Evolutionary conservation across 2,797 vertebrate species (phyloP), one percentile per base, ranked within the genome.

Genomic region (Heliangelus exortis): DNA sequence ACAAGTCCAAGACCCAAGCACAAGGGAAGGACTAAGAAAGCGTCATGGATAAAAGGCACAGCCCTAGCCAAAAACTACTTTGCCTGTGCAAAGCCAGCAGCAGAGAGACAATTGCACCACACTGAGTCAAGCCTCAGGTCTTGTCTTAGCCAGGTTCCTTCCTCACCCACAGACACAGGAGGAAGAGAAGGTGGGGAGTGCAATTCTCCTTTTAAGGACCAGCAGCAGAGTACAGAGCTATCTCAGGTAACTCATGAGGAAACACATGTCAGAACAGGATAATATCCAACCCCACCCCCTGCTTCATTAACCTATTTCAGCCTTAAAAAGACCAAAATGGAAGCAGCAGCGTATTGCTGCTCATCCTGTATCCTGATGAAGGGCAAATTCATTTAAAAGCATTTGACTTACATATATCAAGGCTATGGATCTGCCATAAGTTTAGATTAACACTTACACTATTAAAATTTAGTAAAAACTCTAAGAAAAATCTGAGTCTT

Each of bases 201-300:
- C 29, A 66, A 7, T 14, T 89, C 48, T 83, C 67, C 61, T 61
- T 45, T 26, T 15, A 22, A 43, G 75, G 33, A 20, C 5, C 3
- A n/a, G 63, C 39, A 58, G 75, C 57, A 8, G 1, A 1, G 57
- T 2, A 14, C 29, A 23, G 63, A 68, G 45, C 29, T 21, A 50
- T 50, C 43, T 5, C 10, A 7, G 50, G 57, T 5, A 51, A 15
- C 18, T 18, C 29, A 33, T 6, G 0, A 1, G 29, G 75, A 83
- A 61, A 34, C 29, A 4, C 31, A 8, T 20, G 59, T 55, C n/a
- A 0, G 19, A 0, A 17, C 7, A 29, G 25, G 17, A 31, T 6
- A 4, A 31, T 2, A 2, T 2, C 8, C 84, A 72, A 11, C 31
- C 21, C 28, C 29, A 22, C 9, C 1, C 29, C 12, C 10, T 0